phyloP scores from a whole-genome alignment of 1,140 invertebrate genomes.

The Apis laboriosa region DNA sequence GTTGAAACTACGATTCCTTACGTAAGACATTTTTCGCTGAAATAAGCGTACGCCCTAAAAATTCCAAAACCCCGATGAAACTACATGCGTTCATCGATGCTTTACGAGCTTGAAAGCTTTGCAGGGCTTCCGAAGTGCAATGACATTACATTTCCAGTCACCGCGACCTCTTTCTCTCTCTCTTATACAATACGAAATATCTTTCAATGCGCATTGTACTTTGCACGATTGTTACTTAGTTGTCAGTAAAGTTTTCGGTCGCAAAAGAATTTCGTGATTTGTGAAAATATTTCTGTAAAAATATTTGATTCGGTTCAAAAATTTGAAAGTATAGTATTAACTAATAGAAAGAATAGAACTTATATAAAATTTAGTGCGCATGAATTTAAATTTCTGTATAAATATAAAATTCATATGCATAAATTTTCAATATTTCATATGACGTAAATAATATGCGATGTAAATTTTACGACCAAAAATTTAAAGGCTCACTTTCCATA shows the following conservation, averaged over 20 bases:
- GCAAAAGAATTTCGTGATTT: too few relatives aligned
- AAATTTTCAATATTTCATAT: too few relatives aligned
- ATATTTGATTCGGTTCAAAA: neutral
- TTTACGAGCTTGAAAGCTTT: constrained; percentile 35
- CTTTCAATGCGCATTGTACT: neutral
- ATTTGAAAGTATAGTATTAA: neutral
- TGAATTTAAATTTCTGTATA: too few relatives aligned
- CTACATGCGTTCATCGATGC: neutral
- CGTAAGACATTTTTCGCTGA: neutral
- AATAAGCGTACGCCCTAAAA: neutral
- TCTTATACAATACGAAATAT: constrained; percentile 23
- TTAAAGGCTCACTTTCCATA: too few relatives aligned
- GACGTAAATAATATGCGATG: too few relatives aligned
- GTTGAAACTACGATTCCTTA: neutral
- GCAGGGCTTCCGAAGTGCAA: constrained; percentile 43
- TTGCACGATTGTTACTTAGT: neutral
- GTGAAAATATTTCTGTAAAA: neutral
- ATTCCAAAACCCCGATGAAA: constrained; percentile 21
- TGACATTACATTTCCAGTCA: constrained; percentile 31
- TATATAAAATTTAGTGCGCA: too few relatives aligned
- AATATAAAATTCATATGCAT: too few relatives aligned
- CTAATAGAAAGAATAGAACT: too few relatives aligned
- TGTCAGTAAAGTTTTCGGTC: neutral
- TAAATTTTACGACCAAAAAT: too few relatives aligned
- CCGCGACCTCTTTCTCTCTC: constrained; percentile 26